Base-by-base conservation (phyloP, 1,140 invertebrate species). In the Orchestia grillus region DNA sequence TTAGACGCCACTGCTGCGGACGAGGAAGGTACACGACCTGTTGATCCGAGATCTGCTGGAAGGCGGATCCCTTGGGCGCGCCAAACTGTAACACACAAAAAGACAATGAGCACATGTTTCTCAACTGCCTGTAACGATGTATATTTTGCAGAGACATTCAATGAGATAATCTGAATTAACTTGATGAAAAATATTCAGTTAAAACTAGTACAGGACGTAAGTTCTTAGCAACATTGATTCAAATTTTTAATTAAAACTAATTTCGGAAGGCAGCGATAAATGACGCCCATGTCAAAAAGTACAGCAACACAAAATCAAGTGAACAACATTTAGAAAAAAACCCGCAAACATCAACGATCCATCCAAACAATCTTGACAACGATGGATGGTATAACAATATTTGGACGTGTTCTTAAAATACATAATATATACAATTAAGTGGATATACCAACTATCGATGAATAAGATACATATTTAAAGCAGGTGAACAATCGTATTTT, bases 61-160 rank as follows among this genome's bases (percentile, higher is more conserved):
- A 95, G 96, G 90, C 43, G 97, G 97, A 96, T 96, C 96, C 96
- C 97, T 97, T 91, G 97, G 96, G 96, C 97, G 97, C 45, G 96
- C 97, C 96, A 97, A 97, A 53, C 97, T 97, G 96, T 96, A 97
- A 77, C 11, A 77, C 62, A 77, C 28, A 28, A 19, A 53, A n/a
- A 77, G 62, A 36, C 28, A 77, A 77, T 77, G 36, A 77, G 62
- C 36, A 77, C 62, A 15, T 23, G 62, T 19, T 77, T 77, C 62
- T 77, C 28, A 77, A 28, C 28, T 15, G 62, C 15, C 62, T 77
- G 28, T 3, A 77, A 3, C 28, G 62, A 36, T 77, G 47, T 53
- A 53, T 19, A 53, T 19, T 53, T 19, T 23, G 62, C 62, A 3
- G 28, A 36, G 36, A 77, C 36, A 77, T 36, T 36, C 15, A 77